Conservation (phyloP, 1,140 invertebrate genomes). For the Drosophila erecta region DNA sequence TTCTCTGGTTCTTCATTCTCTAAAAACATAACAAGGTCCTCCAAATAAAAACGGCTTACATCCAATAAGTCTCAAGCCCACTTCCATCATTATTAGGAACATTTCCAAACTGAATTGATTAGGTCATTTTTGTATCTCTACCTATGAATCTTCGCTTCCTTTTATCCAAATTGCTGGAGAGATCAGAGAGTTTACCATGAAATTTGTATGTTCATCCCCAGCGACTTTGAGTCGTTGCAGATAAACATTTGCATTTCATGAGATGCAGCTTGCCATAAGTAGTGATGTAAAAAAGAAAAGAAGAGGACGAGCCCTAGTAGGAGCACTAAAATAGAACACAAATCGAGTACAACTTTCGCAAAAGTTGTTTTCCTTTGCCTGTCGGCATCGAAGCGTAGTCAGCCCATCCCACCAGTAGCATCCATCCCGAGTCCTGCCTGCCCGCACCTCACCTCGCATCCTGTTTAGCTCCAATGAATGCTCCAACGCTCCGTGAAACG, state of each 20-base stretch:
- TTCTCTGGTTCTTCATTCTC: no score
- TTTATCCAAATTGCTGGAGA: conserved; percentile 4
- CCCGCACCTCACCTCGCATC: background rate
- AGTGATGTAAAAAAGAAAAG: conserved; percentile 11
- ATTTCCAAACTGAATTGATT: background rate
- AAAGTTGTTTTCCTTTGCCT: conserved; percentile 56
- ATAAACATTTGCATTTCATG: conserved; percentile 39
- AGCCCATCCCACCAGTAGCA: background rate
- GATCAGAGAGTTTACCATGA: conserved; percentile 22
- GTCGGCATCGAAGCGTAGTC: conserved; percentile 43
- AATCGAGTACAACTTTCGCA: conserved; percentile 56
- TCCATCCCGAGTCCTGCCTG: background rate
- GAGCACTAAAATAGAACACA: conserved; percentile 27
- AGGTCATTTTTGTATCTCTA: background rate
- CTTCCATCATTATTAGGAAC: no score
- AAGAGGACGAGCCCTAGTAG: conserved; percentile 16
- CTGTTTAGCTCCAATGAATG: conserved; percentile 45
- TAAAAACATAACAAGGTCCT: no score
- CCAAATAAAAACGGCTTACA: no score
- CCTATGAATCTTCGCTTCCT: background rate
- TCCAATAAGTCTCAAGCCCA: no score
- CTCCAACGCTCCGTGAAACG: conserved; percentile 26
- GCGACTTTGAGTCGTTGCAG: conserved; percentile 31
- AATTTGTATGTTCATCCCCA: conserved; percentile 25
- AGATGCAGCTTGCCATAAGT: conserved; percentile 23